Conservation (phyloP, 2,113 vertebrate genomes). For the Elephantulus edwardii region DNA sequence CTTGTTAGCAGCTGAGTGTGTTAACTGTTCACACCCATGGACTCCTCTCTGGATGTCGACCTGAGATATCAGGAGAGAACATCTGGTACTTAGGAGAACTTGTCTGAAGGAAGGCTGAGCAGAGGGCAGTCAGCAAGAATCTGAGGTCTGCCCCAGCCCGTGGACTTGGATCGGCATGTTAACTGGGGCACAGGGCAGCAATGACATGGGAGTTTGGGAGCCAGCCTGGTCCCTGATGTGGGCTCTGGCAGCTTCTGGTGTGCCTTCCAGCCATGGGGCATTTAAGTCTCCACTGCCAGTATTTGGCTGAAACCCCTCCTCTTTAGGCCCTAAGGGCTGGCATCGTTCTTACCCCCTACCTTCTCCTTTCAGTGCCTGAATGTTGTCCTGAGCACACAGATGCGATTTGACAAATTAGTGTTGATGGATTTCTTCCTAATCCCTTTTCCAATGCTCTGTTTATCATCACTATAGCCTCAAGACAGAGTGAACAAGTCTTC, state of each 20-base stretch:
- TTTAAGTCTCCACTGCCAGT: neutral
- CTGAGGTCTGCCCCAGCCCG: neutral
- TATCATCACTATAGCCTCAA: neutral
- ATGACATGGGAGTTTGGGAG: neutral
- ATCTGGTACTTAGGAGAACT: accelerated
- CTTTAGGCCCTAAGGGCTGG: neutral
- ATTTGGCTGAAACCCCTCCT: neutral
- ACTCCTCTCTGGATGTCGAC: neutral
- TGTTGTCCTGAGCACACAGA: neutral
- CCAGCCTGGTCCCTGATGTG: neutral
- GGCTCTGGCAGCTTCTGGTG: neutral
- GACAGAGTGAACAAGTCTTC: neutral
- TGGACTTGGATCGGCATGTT: neutral
- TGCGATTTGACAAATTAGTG: neutral
- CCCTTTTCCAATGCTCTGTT: neutral
- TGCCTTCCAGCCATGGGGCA: too few species aligned
- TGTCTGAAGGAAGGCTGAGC: neutral
- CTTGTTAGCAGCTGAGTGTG: too few species aligned
- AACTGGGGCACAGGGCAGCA: accelerated
- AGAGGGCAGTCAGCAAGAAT: neutral
- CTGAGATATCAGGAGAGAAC: neutral
- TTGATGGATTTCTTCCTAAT: neutral
- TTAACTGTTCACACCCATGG: too few species aligned
- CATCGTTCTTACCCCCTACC: too few species aligned
- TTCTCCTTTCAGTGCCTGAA: neutral